Percentiles rank a stretch among this genome's conserved stretches.
Conservation (phyloP, 1,140 invertebrate genomes). For the Drosophila bocki region DNA sequence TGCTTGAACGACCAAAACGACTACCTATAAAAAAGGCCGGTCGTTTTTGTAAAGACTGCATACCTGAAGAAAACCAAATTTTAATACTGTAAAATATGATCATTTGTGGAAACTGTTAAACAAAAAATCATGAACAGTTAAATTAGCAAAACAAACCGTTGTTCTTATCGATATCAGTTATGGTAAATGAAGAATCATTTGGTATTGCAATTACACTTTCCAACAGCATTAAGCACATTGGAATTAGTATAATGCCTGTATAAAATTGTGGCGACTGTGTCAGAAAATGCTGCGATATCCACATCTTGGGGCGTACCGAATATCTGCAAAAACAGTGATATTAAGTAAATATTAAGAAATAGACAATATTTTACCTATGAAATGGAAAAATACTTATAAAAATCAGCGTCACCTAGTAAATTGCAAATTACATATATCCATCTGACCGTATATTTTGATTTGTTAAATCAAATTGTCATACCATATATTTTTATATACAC, state of each 20-base stretch:
- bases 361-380: background rate
- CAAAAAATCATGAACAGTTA: background rate
- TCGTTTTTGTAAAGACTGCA: slow-evolving; percentile 45
- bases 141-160: slow-evolving; percentile 27
- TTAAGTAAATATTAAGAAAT: background rate
- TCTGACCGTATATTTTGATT: background rate
- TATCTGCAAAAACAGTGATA: background rate
- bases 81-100: background rate
- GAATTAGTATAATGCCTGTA: slow-evolving; percentile 54
- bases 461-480: background rate
- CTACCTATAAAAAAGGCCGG: slow-evolving; percentile 83
- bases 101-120: background rate
- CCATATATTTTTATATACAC: too few relatives aligned
- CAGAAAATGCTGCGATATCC: slow-evolving; percentile 15
- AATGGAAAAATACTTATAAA: too few relatives aligned
- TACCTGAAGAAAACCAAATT: background rate
- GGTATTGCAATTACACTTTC: slow-evolving; percentile 35
- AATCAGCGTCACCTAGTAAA: background rate
- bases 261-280: slow-evolving; percentile 34
- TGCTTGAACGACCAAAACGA: slow-evolving; percentile 78
- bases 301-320: slow-evolving; percentile 30
- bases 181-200: slow-evolving; percentile 33
- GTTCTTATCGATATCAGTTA: slow-evolving; percentile 41
- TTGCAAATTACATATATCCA: background rate
- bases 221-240: slow-evolving; percentile 42